Evolutionary conservation across 2,113 vertebrate species (phyloP), one percentile per base, ranked within the genome.

Genomic region (Xerus inauris): DNA sequence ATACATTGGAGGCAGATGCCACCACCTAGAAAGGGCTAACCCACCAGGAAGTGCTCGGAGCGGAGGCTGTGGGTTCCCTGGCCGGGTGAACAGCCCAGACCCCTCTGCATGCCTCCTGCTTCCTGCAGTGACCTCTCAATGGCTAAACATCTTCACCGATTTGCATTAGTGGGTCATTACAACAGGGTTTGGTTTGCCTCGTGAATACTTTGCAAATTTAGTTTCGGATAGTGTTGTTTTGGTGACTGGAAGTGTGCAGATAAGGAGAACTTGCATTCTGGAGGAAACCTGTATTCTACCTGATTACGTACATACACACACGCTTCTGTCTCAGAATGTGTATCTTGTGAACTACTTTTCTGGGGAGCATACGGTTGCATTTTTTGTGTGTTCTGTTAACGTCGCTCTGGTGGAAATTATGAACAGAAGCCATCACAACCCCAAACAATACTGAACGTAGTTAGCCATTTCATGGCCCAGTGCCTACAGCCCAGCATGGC

Each of bases 361-460:
- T 28, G 30, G 40, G 65, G 59, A 73, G 72, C 45, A 84, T 89
- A 79, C 28, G 11, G 1, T 26, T 49, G 30, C 14, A 62, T 59
- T 62, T 81, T 64, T 42, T 83, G 73, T 8, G 69, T 26, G 67
- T 86, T 76, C 91, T 96, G 35, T 11, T 40, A 93, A 38, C n/a
- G 49, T 75, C 75, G 10, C 73, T 89, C 51, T 79, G 32, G 20
- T 92, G 26, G 83, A 84, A 76, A 80, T 28, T 86, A 59, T 28
- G 49, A 92, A 51, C 47, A 87, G 32, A 86, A 77, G 47, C n/a
- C 59, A 86, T 32, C 38, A 65, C 79, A 88, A 83, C 28, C 32
- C n/a, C 82, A 91, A 95, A 92, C 26, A 87, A 45, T 87, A 57
- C 69, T 89, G 87, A 95, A 75, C n/a, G 35, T 19, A 62, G 26